Conservation (phyloP, 2,113 vertebrate species). For the Colius striatus region DNA sequence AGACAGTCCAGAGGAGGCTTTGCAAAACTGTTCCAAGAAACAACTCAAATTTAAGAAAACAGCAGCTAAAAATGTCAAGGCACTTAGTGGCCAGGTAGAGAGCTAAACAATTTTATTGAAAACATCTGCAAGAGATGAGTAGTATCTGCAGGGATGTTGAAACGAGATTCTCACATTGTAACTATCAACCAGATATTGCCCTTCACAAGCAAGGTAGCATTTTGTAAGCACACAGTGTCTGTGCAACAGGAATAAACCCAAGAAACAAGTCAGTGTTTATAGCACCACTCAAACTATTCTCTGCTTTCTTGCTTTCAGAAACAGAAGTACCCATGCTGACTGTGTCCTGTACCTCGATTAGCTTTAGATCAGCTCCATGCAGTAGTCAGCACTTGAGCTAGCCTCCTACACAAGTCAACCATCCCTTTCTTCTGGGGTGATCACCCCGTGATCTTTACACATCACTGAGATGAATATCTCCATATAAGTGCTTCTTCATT, state of each 20-base stretch:
- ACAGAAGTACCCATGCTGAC: background rate
- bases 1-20: background rate
- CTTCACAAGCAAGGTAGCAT: background rate
- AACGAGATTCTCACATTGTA: background rate
- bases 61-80: background rate
- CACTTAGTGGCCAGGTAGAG: background rate
- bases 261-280: background rate
- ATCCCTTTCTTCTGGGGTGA: background rate
- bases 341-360: background rate
- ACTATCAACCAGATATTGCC: background rate
- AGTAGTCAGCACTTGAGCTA: background rate
- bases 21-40: background rate
- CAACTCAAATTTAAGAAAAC: background rate
- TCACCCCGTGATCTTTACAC: too few species aligned
- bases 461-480: background rate
- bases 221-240: background rate
- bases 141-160: background rate
- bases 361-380: background rate
- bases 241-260: background rate
- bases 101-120: background rate
- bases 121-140: background rate
- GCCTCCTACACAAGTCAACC: background rate
- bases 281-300: background rate
- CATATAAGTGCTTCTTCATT: background rate
- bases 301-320: background rate